These are phyloP conservation scores for Ligdia adustata DNA, from an alignment of 2,888 invertebrate genomes.

Conservation along the genomic window DNA sequence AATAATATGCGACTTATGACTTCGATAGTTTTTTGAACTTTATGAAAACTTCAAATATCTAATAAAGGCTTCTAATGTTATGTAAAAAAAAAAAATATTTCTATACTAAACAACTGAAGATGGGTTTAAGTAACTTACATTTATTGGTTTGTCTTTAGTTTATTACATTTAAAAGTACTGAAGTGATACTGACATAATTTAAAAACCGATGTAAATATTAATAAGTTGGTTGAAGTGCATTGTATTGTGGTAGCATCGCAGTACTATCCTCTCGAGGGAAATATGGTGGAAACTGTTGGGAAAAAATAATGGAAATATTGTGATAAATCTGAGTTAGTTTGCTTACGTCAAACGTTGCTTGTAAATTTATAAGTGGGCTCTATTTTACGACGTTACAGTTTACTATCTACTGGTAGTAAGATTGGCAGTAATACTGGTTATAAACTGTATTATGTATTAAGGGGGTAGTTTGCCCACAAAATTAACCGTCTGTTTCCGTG, in stretches of 20 bases:
- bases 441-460: no score
- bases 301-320: slow-evolving; percentile 14
- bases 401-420: no score
- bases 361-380: slow-evolving; percentile 12
- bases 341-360: slow-evolving; percentile 14
- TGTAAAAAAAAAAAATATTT: no score
- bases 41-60: no score
- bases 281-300: slow-evolving; percentile 11
- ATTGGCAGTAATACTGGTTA: no score
- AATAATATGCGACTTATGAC: no score
- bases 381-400: neutral
- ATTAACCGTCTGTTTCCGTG: no score
- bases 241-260: slow-evolving; percentile 5
- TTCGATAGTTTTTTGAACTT: no score
- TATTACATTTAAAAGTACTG: neutral
- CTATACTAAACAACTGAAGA: no score
- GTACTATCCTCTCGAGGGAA: slow-evolving; percentile 18
- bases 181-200: no score
- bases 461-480: no score
- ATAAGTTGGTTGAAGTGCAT: slow-evolving; percentile 10
- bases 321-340: slow-evolving; percentile 22
- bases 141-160: neutral
- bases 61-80: no score
- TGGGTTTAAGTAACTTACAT: neutral
- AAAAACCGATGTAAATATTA: slow-evolving; percentile 14